phyloP scores from a whole-genome alignment of 2,113 vertebrate genomes.

The Anarhynchus alexandrinus region DNA sequence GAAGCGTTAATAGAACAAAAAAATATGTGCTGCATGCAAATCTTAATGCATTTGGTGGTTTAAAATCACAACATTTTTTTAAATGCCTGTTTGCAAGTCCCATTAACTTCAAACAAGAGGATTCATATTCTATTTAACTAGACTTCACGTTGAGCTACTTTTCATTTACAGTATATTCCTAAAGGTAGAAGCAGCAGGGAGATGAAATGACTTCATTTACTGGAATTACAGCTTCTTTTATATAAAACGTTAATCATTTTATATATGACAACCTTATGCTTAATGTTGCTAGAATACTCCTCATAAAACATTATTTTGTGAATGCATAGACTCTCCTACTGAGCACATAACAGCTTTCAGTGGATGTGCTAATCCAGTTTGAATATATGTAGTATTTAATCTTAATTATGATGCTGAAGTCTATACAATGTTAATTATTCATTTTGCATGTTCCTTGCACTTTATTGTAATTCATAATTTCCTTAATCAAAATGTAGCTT shows the following conservation, averaged over 20 bases:
- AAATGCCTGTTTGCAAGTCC: slow-evolving; percentile 47
- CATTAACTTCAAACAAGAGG: slow-evolving; percentile 72
- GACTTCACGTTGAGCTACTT: slow-evolving; percentile 69
- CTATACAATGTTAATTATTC: slow-evolving; percentile 82
- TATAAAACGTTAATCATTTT: slow-evolving; percentile 79
- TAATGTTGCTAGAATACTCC: slow-evolving; percentile 75
- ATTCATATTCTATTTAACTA: slow-evolving; percentile 72
- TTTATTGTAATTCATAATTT: slow-evolving; percentile 79
- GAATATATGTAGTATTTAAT: slow-evolving; percentile 79
- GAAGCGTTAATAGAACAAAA: neutral
- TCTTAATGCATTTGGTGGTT: slow-evolving; percentile 24
- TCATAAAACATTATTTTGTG: slow-evolving; percentile 78
- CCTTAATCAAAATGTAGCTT: slow-evolving; percentile 78
- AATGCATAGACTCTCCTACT: slow-evolving; percentile 73
- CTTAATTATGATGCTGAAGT: slow-evolving; percentile 80
- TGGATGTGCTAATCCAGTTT: slow-evolving; percentile 78
- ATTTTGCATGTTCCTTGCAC: slow-evolving; percentile 76
- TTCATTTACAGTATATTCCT: slow-evolving; percentile 74
- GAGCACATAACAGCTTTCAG: slow-evolving; percentile 71
- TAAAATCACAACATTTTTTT: slow-evolving; percentile 46
- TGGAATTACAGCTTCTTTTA: slow-evolving; percentile 76
- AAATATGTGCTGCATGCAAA: neutral
- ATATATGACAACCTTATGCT: slow-evolving; percentile 81
- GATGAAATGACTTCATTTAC: slow-evolving; percentile 78
- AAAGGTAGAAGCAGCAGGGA: slow-evolving; percentile 77